Base-by-base conservation (phyloP, 2,113 vertebrate species). In the Embiotoca jacksoni region DNA sequence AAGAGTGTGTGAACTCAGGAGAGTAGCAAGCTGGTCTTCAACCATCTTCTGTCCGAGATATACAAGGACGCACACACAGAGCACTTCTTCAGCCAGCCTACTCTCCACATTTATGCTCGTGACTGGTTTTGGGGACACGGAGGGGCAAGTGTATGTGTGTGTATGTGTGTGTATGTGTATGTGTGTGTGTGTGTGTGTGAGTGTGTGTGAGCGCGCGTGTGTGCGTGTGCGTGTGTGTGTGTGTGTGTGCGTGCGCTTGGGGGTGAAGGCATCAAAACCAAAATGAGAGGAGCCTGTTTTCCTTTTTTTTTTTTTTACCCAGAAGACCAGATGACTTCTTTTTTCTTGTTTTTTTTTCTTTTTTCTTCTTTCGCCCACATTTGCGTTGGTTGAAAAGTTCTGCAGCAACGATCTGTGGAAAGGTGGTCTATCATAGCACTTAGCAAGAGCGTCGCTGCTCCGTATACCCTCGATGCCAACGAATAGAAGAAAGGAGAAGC, bases 371-470 rank as follows among this genome's bases (percentile, higher is more conserved):
- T 83, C 55, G 35, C 54, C 73, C 69, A 73, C 67, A 72, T 90
- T 92, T 82, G 71, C 75, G 55, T 89, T 52, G 54, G 81, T 91
- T 79, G 58, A 11, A 44, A 85, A 84, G 83, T 46, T 78, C 75
- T 75, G 87, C 85, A 89, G 90, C 88, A 87, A 89, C 89, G 68
- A 80, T 82, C 88, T 91, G 85, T 85, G 74, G 90, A 78, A 53
- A 58, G 67, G 72, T 84, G 91, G 91, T 92, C 90, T 73, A 74
- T 93, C 84, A 93, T 87, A 95, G 94, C 94, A 95, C 94, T 95
- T 95, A 94, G 68, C 73, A 69, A 85, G 90, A 94, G 92, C 84
- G 1, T 75, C 75, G 64, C 87, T 57, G 80, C 79, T 81, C 85
- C 33, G 87, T 75, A 58, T 47, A 80, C 85, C 89, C 89, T 87